Percentiles rank a stretch among this genome's conserved stretches.
Conservation (phyloP, 1,140 invertebrate species). For the Drosophila burlai region DNA sequence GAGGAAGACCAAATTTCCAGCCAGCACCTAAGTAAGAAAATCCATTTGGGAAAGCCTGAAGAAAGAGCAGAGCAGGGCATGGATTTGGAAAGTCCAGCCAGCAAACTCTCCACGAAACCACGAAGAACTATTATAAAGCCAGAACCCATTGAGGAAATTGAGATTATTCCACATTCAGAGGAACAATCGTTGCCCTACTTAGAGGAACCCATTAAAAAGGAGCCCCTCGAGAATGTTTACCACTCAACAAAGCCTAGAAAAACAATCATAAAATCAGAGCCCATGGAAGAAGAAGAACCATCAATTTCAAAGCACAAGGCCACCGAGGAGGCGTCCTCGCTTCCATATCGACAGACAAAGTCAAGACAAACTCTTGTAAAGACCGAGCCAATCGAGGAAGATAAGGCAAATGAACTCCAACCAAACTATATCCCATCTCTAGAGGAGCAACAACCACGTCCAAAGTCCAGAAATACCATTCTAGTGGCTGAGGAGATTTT, state of each 20-base stretch:
- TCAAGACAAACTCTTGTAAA: constrained; percentile 5
- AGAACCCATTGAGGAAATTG: neutral
- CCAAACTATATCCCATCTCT: neutral
- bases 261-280: constrained; percentile 20
- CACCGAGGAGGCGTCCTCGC: neutral
- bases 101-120: neutral
- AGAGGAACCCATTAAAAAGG: neutral
- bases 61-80: neutral
- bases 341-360: too few relatives aligned
- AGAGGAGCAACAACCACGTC: neutral
- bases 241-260: neutral
- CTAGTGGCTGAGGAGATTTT: neutral
- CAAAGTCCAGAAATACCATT: constrained; percentile 4
- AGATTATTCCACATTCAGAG: neutral
- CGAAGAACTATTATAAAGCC: neutral
- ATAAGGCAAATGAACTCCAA: neutral
- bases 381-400: constrained; percentile 26
- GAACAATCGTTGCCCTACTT: neutral
- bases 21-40: neutral
- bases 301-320: neutral
- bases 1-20: too few relatives aligned
- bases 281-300: constrained; percentile 35
- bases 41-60: neutral
- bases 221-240: neutral
- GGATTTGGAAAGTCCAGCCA: neutral